These are phyloP conservation scores for Malacoctenus gilli DNA, from an alignment of 2,797 vertebrate species.

Conservation along the genomic window DNA sequence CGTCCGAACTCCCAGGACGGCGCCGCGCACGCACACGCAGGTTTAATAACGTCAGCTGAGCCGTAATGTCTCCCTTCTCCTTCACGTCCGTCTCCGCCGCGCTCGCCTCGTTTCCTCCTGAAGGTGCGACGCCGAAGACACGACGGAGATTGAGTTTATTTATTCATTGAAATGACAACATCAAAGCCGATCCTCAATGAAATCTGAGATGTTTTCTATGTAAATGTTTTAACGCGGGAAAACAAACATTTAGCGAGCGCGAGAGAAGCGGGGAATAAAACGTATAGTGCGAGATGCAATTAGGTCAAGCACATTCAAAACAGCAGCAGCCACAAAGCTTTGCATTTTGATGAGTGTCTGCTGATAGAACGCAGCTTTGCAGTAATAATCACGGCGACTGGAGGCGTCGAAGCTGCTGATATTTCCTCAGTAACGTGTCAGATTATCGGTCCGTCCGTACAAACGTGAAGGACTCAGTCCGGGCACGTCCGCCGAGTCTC, in stretches of 20 bases:
- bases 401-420: background rate
- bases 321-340: background rate
- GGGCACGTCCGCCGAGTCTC: background rate
- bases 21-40: background rate
- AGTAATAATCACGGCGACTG: background rate
- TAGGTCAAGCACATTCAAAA: conserved; percentile 29
- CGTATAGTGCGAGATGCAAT: conserved; percentile 32
- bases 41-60: conserved; percentile 14
- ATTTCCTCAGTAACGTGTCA: conserved; percentile 5
- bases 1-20: conserved; percentile 17
- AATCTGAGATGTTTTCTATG: conserved; percentile 41
- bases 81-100: conserved; percentile 9
- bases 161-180: conserved; percentile 44
- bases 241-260: conserved; percentile 30
- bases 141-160: conserved; percentile 31
- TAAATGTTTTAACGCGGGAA: conserved; percentile 50
- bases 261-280: too few relatives aligned
- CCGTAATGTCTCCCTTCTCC: conserved; percentile 11
- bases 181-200: conserved; percentile 33
- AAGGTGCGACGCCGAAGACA: conserved; percentile 21
- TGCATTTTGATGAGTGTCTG: background rate
- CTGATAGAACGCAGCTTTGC: background rate
- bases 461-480: conserved; percentile 19
- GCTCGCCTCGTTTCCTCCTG: conserved; percentile 8
- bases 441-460: conserved; percentile 19